These are phyloP conservation scores for Euzophera pinguis DNA, from an alignment of 2,888 invertebrate species.

Conservation along the genomic window DNA sequence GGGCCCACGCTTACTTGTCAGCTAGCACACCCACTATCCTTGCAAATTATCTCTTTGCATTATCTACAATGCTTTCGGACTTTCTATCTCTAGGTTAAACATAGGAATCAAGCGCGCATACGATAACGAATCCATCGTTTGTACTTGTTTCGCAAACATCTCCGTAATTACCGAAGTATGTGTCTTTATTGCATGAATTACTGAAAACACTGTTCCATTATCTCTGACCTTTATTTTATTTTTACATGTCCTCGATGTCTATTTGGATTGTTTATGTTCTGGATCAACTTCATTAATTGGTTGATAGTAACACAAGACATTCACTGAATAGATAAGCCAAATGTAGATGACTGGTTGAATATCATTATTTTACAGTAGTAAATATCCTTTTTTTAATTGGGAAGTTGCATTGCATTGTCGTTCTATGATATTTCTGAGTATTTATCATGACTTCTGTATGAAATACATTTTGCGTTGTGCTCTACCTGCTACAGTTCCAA, in stretches of 20 bases:
- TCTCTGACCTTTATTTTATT: conserved; percentile 25
- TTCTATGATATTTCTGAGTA: too few relatives aligned
- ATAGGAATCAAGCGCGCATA: neutral
- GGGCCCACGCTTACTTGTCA: conserved; percentile 37
- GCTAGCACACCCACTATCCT: conserved; percentile 14
- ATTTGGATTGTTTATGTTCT: conserved; percentile 1
- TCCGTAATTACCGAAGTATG: neutral
- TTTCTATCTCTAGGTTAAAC: neutral
- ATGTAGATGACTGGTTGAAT: too few relatives aligned
- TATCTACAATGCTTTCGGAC: conserved; percentile 23
- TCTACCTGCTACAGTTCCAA: too few relatives aligned
- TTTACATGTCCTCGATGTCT: conserved; percentile 20
- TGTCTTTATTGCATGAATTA: neutral
- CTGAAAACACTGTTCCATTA: conserved; percentile 29
- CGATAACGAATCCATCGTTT: conserved; percentile 3
- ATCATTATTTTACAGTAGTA: too few relatives aligned
- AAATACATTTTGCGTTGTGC: too few relatives aligned
- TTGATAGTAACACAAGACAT: neutral
- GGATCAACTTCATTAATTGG: conserved; percentile 5
- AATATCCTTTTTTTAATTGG: too few relatives aligned
- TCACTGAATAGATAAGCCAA: too few relatives aligned
- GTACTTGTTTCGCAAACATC: neutral
- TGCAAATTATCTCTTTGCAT: conserved; percentile 15
- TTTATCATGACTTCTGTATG: too few relatives aligned
- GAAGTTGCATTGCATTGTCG: too few relatives aligned